Conservation (phyloP, 2,888 invertebrate species). For the Rhagonycha fulva region DNA sequence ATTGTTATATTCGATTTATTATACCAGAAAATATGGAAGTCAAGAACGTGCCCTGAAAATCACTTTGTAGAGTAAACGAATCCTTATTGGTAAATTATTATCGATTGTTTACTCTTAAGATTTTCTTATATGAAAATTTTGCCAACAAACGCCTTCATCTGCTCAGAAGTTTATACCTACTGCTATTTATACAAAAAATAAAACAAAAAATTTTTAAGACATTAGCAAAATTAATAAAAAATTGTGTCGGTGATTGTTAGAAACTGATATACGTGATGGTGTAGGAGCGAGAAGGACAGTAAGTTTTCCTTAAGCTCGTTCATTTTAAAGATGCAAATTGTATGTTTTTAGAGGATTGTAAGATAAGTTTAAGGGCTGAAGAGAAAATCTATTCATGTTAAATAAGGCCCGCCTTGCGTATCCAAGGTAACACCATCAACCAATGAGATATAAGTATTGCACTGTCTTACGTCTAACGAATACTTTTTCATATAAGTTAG, state of each 20-base stretch:
- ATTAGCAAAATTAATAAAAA: background rate
- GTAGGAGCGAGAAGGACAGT: background rate
- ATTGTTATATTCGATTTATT: background rate
- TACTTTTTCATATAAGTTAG: conserved; percentile 47
- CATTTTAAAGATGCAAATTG: conserved; percentile 26
- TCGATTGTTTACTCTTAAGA: background rate
- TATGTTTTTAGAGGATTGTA: conserved; percentile 36
- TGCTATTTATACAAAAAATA: background rate
- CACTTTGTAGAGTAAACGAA: background rate
- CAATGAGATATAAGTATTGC: conserved; percentile 54
- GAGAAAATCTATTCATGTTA: conserved; percentile 32
- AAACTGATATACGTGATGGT: background rate
- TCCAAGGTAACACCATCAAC: conserved; percentile 52
- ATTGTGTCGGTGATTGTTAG: background rate
- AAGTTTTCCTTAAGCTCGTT: conserved; percentile 3
- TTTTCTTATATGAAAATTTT: background rate
- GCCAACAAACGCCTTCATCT: background rate
- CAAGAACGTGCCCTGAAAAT: background rate
- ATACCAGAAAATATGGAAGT: background rate
- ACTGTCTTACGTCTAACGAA: conserved; percentile 49
- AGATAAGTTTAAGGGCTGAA: conserved; percentile 40
- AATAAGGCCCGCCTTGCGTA: conserved; percentile 41
- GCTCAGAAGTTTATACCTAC: no score
- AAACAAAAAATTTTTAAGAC: background rate
- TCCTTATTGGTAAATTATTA: background rate